phyloP scores from a whole-genome alignment of 2,888 invertebrate species.

The Cheilosia variabilis region DNA sequence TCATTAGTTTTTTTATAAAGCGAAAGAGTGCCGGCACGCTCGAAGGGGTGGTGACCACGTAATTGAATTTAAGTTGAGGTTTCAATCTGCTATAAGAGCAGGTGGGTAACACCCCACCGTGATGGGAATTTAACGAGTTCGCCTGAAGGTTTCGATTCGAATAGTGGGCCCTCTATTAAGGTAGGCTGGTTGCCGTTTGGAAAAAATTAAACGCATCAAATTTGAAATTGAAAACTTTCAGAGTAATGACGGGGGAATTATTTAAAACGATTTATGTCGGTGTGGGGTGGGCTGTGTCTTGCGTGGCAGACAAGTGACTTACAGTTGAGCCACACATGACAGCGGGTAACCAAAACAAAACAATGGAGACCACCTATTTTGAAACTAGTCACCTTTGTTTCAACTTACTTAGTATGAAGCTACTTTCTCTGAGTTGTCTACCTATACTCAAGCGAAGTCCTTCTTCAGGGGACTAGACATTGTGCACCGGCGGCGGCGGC shows the following conservation, averaged over 20 bases:
- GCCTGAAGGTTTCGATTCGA: constrained; percentile 4
- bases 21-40: background rate
- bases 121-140: constrained; percentile 46
- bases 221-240: background rate
- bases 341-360: no score
- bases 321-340: no score
- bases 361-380: no score
- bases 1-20: constrained; percentile 52
- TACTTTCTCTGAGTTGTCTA: no score
- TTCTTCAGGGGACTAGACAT: no score
- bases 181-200: background rate
- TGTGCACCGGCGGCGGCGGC: no score
- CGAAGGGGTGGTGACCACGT: constrained; percentile 22
- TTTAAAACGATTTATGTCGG: no score
- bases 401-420: no score
- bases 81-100: constrained; percentile 57
- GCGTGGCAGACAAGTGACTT: no score
- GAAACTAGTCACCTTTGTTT: no score
- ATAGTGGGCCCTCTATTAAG: background rate
- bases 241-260: background rate
- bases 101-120: background rate
- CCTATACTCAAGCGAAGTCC: no score
- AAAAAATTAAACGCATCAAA: background rate
- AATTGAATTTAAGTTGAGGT: constrained; percentile 70
- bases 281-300: no score